Evolutionary conservation across 2,797 vertebrate species (phyloP).

Genomic region (Gallinago nigripennis): DNA sequence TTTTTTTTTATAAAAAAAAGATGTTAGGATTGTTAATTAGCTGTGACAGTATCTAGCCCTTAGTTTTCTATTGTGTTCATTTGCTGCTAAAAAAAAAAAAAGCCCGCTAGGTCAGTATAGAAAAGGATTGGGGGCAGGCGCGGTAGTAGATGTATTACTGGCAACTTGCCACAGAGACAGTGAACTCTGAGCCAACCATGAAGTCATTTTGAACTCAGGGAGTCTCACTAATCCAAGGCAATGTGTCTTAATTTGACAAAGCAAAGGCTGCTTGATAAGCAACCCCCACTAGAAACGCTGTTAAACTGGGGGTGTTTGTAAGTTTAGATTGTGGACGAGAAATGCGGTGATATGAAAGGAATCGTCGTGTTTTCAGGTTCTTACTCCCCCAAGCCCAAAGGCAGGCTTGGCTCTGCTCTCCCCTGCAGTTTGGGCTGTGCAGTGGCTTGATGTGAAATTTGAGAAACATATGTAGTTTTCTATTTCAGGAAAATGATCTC

Average conservation of each 20-base stretch:
- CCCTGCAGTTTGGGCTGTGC: conserved; percentile 73
- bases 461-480: conserved; percentile 84
- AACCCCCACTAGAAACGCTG: conserved; percentile 53
- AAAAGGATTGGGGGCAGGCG: conserved; percentile 63
- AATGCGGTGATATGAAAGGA: conserved; percentile 58
- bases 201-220: conserved; percentile 83
- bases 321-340: conserved; percentile 68
- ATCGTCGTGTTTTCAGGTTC: conserved; percentile 56
- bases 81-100: conserved; percentile 50
- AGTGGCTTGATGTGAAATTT: conserved; percentile 84
- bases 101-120: conserved; percentile 72
- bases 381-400: conserved; percentile 48
- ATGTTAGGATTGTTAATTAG: conserved; percentile 69
- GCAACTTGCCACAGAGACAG: conserved; percentile 77
- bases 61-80: conserved; percentile 60
- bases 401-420: conserved; percentile 71
- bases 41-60: conserved; percentile 51
- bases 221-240: conserved; percentile 81
- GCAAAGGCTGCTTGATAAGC: conserved; percentile 79
- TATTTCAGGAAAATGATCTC: conserved; percentile 86
- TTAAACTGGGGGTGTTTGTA: conserved; percentile 57
- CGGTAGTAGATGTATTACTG: conserved; percentile 78
- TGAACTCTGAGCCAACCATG: conserved; percentile 81
- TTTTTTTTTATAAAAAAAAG: conserved; percentile 53
- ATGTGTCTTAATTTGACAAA: conserved; percentile 85